Evolutionary conservation across 2,888 invertebrate genomes (phyloP), one percentile per base, ranked within the genome.

Genomic region (Cosmorhoe ocellata): DNA sequence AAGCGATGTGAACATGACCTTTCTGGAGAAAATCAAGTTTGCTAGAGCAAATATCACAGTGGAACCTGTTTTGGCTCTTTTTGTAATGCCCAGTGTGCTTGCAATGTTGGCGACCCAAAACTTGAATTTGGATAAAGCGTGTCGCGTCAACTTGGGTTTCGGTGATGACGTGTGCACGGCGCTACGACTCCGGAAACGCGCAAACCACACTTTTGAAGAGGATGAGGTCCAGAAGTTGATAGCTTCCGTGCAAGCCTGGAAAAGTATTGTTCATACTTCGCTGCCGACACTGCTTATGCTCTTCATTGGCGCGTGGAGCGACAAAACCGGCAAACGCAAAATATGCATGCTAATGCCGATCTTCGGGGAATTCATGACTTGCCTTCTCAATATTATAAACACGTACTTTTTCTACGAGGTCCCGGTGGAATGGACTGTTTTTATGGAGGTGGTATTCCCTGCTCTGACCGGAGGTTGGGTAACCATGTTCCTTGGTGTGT

Each of bases 111-210:
- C 96, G 26, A 95, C 95, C 5, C 96, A 96, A 77, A 96, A 96
- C 81, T 83, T 96, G 32, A 95, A 95, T 78, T 87, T 96, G 67
- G 96, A 96, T 70, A 96, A 96, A 78, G 96, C 96, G 0, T 97
- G 96, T 66, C 85, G 95, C 32, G 96, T 96, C 0, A 96, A 96
- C 72, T 85, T 96, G 60, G 91, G 84, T 0, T 96, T 94, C 63
- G 89, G 92, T 0, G 92, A 93, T 39, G 91, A 91, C 34, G 92
- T 96, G 0, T 97, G 96, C 71, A 93, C 93, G 54, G 94, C 95
- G 0, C 78, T 96, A 13, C 92, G 93, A 0, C 87, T 92, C 0
- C 90, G 96, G 39, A 92, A 94, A 63, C 94, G 95, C 1, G 92
- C 91, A 0, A 94, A 94, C 63, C 92, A 92, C 62, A 93, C 93